These are phyloP conservation scores for Harpagoxenus sublaevis DNA, from an alignment of 2,888 invertebrate genomes.

Conservation along the genomic window DNA sequence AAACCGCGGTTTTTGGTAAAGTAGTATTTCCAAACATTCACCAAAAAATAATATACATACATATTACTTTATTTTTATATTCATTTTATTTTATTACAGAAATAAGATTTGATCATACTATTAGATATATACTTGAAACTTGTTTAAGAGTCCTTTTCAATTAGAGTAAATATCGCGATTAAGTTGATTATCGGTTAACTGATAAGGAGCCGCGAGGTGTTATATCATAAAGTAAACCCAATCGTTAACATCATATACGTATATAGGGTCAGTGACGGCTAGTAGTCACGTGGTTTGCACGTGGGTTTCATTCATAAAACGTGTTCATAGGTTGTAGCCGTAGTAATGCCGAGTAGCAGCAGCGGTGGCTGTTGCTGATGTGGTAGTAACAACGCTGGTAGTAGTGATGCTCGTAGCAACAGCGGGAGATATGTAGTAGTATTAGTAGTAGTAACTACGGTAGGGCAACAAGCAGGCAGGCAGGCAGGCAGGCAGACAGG, in stretches of 20 bases:
- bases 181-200: neutral
- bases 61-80: neutral
- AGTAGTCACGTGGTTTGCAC: conserved; percentile 79
- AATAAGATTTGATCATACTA: neutral
- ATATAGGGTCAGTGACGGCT: conserved; percentile 24
- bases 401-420: conserved; percentile 42
- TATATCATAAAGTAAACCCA: neutral
- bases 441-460: conserved; percentile 53
- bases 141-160: neutral
- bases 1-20: no score
- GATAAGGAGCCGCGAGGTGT: neutral
- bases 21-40: no score
- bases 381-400: conserved; percentile 46
- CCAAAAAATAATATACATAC: neutral
- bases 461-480: conserved; percentile 56
- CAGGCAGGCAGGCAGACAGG: conserved; percentile 61
- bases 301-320: conserved; percentile 82
- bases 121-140: neutral
- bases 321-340: conserved; percentile 64
- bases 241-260: conserved; percentile 20
- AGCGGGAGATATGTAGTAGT: conserved; percentile 60
- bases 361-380: conserved; percentile 40
- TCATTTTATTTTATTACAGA: neutral
- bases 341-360: conserved; percentile 63
- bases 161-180: neutral